Conservation (phyloP, 2,113 vertebrate genomes). For the Laticauda laticaudata region DNA sequence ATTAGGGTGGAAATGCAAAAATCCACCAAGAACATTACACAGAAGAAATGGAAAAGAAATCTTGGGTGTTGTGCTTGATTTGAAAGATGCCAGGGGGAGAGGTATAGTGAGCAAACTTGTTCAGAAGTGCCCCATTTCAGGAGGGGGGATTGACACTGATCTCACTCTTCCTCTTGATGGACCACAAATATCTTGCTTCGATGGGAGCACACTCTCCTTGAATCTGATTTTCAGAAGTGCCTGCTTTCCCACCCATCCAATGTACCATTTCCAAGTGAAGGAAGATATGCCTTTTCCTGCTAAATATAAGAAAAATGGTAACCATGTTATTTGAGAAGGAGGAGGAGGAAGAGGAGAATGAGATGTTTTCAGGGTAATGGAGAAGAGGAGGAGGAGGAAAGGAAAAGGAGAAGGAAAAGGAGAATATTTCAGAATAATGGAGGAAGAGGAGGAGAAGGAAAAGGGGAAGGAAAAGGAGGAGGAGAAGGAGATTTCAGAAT, state of each 20-base stretch:
- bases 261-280: not conserved
- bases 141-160: not conserved
- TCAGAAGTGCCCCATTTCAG: not conserved
- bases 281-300: not conserved
- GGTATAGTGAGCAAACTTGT: not conserved
- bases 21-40: not conserved
- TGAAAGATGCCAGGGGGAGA: not conserved
- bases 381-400: too few relatives aligned
- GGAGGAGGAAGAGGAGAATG: too few relatives aligned
- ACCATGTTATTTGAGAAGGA: not conserved
- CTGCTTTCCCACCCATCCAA: not conserved
- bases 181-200: not conserved
- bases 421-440: too few relatives aligned
- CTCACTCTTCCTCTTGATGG: not conserved
- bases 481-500: too few relatives aligned
- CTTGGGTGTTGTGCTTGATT: not conserved
- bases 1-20: not conserved
- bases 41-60: not conserved
- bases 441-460: too few relatives aligned
- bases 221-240: not conserved
- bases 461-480: too few relatives aligned
- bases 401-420: too few relatives aligned
- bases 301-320: not conserved
- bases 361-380: too few relatives aligned
- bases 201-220: not conserved